Base-by-base conservation (phyloP, 2,888 invertebrate genomes). In the Erebia ligea region DNA sequence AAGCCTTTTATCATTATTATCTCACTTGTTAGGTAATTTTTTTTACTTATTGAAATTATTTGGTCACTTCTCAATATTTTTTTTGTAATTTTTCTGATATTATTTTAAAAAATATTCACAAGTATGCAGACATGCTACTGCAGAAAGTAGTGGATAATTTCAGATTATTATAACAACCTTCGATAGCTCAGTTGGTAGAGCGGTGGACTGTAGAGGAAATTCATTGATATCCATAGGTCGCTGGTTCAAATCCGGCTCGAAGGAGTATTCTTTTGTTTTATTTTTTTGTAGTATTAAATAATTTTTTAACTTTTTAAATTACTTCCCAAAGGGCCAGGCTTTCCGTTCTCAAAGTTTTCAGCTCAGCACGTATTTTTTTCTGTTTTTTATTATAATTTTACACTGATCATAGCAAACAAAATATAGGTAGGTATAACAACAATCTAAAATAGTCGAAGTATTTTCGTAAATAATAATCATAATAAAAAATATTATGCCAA, bases 231-330 rank as follows among this genome's bases (percentile, higher is more conserved):
- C 93, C 93, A 94, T 94, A 93, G 93, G 93, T 93, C 93, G 88
- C 93, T 93, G 91, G 92, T 93, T 92, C 92, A 92, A 92, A 91
- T 91, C 90, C 90, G 90, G 89, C 87, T 92, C 91, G 90, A 91
- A 90, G 90, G 89, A 91, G 50, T 72, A 3, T 6, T 66, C 73
- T 78, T 79, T 54, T 52, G 40, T 48, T 59, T 63, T 34, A 10
- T 40, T 50, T 13, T 45, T 8, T 45, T 45, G 45, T 13, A 45
- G 3, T 25, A 25, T 25, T 25, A 2, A 25, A 25, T n/a, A 3
- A 3, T 34, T 34, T 34, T 34, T 34, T 34, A 6, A 34, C 34
- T 34, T 34, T 34, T 4, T 25, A 25, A 3, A 0, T 34, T 34
- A 34, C 34, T 34, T 34, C 34, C 1, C 5, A 34, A 6, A 34